A percentile compares a stretch with the other conserved stretches of the same genome.
phyloP scores from a whole-genome alignment of 1,140 invertebrate species.

The Coenobita brevimanus region DNA sequence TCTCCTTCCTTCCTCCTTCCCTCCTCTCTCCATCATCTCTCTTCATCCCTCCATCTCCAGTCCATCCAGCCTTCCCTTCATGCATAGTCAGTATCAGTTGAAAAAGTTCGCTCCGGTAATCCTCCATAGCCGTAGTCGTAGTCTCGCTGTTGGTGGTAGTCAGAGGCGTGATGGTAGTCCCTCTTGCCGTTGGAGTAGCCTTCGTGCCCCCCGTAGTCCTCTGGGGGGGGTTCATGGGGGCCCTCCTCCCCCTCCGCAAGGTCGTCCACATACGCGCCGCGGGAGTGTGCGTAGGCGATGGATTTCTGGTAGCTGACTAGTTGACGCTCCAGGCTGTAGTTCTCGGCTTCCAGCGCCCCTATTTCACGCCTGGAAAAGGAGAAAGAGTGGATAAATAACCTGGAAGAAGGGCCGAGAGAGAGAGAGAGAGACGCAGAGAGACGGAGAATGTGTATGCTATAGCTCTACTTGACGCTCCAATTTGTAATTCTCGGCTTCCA shows the following conservation, averaged over 20 bases:
- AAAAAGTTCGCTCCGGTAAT: constrained; percentile 21
- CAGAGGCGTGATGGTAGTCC: constrained; percentile 10
- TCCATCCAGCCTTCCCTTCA: not conserved
- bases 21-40: no score
- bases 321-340: constrained; percentile 88
- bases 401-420: no score
- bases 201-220: not conserved
- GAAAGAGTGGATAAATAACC: no score
- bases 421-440: no score
- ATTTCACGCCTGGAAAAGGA: constrained; percentile 82
- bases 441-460: constrained; percentile 84
- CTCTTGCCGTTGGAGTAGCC: constrained; percentile 36
- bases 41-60: no score
- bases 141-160: constrained; percentile 17
- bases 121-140: constrained; percentile 37
- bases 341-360: constrained; percentile 86
- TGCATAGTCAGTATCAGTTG: constrained; percentile 37
- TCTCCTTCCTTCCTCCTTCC: no score
- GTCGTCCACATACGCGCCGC: constrained; percentile 70
- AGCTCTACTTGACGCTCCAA: constrained; percentile 87
- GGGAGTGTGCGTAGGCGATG: constrained; percentile 83
- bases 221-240: not conserved
- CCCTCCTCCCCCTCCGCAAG: not conserved
- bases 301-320: constrained; percentile 91
- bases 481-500: constrained; percentile 90